Conservation (phyloP, 2,113 vertebrate species). For the Serinus canaria region DNA sequence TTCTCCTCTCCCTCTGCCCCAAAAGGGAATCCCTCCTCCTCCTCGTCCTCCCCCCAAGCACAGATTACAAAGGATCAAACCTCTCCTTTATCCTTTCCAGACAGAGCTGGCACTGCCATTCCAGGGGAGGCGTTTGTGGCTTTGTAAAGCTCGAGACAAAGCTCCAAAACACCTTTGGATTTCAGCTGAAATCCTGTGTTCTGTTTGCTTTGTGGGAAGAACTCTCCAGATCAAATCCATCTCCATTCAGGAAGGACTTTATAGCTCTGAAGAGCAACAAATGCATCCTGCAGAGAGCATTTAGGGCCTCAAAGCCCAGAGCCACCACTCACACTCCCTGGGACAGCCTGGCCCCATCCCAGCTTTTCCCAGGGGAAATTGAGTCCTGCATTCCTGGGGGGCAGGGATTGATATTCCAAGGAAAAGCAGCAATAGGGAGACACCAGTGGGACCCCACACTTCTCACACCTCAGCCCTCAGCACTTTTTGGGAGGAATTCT, state of each 20-base stretch:
- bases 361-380: background rate
- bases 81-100: constrained; percentile 1
- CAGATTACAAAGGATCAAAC: background rate
- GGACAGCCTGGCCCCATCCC: background rate
- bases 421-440: fast-evolving
- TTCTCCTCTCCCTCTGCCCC: background rate
- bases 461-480: background rate
- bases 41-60: background rate
- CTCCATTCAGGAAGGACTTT: background rate
- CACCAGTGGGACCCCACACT: background rate
- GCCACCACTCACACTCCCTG: background rate
- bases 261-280: fast-evolving
- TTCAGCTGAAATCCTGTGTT: background rate
- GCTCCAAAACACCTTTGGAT: background rate
- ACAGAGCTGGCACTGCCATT: background rate
- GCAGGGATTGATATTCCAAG: background rate
- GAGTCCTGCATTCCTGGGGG: background rate
- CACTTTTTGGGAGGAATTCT: background rate
- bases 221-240: background rate
- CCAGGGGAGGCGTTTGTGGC: background rate
- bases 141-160: background rate
- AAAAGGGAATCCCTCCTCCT: background rate
- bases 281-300: background rate
- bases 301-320: background rate
- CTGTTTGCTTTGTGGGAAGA: constrained; percentile 4